A percentile compares a stretch with the other conserved stretches of the same genome.
Conservation (phyloP, 2,113 vertebrate species). For the Scolopax mira region DNA sequence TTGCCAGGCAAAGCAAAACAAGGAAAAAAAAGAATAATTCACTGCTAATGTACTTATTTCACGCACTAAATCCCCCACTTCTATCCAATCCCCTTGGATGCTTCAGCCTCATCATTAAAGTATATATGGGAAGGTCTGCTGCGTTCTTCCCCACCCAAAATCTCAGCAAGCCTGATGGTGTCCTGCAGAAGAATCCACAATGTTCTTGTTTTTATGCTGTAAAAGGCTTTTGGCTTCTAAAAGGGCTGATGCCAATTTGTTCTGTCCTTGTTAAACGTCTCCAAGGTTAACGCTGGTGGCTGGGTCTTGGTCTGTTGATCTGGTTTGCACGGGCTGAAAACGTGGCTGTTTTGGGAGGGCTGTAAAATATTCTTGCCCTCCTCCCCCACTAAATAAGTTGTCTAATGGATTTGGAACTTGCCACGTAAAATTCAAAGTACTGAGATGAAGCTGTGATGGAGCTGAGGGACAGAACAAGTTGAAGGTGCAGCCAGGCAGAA, state of each 20-base stretch:
- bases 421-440: fast-evolving
- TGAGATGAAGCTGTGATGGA: not conserved
- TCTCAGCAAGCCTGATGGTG: not conserved
- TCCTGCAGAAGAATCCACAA: not conserved
- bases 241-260: not conserved
- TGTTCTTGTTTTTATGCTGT: not conserved
- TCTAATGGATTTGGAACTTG: not conserved
- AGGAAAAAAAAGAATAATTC: not conserved
- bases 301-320: not conserved
- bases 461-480: not conserved
- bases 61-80: not conserved
- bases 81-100: not conserved
- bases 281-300: not conserved
- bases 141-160: not conserved
- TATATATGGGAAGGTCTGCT: not conserved
- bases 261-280: not conserved
- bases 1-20: not conserved
- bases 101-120: not conserved
- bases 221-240: not conserved
- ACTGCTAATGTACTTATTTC: not conserved
- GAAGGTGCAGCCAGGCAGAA: not conserved
- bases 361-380: not conserved
- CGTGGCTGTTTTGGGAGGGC: not conserved
- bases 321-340: not conserved
- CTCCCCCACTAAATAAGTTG: not conserved